Evolutionary conservation across 2,888 invertebrate species (phyloP), one percentile per base, ranked within the genome.

Genomic region (Eumerus sabulonum): DNA sequence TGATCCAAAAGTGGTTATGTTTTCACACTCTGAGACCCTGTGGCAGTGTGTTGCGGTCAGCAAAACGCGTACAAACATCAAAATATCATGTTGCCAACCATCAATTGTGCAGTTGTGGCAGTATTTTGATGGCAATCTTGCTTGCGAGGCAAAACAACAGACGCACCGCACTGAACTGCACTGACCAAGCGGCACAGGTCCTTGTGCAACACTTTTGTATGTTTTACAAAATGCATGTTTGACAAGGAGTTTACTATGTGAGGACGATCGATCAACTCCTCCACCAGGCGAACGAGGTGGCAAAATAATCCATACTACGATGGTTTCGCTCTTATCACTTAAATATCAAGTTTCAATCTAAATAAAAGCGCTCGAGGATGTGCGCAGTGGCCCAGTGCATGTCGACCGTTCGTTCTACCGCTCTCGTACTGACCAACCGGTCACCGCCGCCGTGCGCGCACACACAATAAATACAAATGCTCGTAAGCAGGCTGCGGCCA

Each of bases 291-390:
- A 40, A 40, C 50, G 57, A 79, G 64, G 74, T 79, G 79, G 79
- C 73, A 79, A 79, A 79, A 70, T 68, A 74, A 79, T 79, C 79
- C 79, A 63, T 63, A 68, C 63, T 68, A 79, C 45, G 74, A 47
- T 42, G 60, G 68, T 50, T 59, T 67, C 54, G 64, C 67, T 66
- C 85, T 86, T 88, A 87, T 87, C 87, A 85, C 84, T 74, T 84
- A 85, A 85, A 87, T 87, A 87, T 87, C 87, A 86, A 88, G 87
- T 87, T 88, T 88, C 88, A 86, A 87, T 87, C 88, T 85, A 85
- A 83, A 86, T 86, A 76, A 81, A 70, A 70, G 50, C 74, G 68
- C 79, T 74, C 60, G 79, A 79, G 79, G 74, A 70, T 63, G 60
- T 74, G 79, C 74, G 56, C 74, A 70, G 60, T 79, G 70, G 60